Percentiles rank a stretch among this genome's conserved stretches.
Evolutionary conservation across 2,888 invertebrate genomes (phyloP).

Genomic region (Sinotaia quadrata): DNA sequence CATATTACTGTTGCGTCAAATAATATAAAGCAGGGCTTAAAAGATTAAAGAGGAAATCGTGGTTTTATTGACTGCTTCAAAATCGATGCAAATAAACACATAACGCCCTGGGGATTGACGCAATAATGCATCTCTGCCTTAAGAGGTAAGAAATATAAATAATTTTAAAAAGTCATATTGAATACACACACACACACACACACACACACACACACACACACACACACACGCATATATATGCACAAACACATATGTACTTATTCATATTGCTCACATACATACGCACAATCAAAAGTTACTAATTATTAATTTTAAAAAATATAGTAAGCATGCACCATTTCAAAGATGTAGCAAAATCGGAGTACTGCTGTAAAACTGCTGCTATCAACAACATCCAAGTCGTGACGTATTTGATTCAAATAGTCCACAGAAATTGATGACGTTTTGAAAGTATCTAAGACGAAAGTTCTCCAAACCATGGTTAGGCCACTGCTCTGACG

Average conservation of each 20-base stretch:
- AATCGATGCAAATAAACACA: too few species aligned
- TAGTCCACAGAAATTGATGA: slow-evolving; percentile 24
- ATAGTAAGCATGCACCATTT: too few species aligned
- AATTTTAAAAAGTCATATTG: too few species aligned
- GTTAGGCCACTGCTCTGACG: slow-evolving; percentile 23
- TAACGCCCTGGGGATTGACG: too few species aligned
- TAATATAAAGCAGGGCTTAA: too few species aligned
- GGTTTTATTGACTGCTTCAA: too few species aligned
- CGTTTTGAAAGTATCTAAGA: slow-evolving; percentile 31
- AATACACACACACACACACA: background rate
- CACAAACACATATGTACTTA: background rate
- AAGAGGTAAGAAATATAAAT: too few species aligned
- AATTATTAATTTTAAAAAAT: too few species aligned
- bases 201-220: background rate
- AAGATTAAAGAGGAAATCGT: too few species aligned
- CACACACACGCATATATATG: background rate
- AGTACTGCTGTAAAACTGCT: slow-evolving; percentile 31
- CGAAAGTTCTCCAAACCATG: slow-evolving; percentile 33
- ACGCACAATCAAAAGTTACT: background rate
- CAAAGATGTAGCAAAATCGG: slow-evolving; percentile 34
- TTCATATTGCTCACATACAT: too few species aligned
- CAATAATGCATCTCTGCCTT: too few species aligned
- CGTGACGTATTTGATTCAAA: slow-evolving; percentile 28
- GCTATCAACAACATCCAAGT: slow-evolving; percentile 23
- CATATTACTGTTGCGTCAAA: too few species aligned